Evolutionary conservation across 2,888 invertebrate genomes (phyloP).

Genomic region (Parnassius apollo): DNA sequence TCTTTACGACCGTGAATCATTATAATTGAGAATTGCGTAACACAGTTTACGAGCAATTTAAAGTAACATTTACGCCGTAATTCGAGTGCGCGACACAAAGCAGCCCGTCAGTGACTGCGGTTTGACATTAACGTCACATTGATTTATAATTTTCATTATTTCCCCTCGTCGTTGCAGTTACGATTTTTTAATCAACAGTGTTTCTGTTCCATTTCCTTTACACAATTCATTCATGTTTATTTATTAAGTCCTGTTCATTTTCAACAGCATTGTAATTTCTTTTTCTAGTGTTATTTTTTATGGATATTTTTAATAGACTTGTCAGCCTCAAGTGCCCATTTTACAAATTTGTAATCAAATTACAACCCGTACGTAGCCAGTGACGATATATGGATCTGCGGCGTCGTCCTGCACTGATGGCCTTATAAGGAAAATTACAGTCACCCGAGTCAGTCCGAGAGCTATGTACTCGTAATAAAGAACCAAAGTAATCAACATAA

Average conservation of each 20-base stretch:
- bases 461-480: too few species aligned
- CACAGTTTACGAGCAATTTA: conserved; percentile 16
- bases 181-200: conserved; percentile 15
- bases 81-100: conserved; percentile 15
- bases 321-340: too few species aligned
- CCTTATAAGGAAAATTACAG: too few species aligned
- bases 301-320: too few species aligned
- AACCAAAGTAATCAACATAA: too few species aligned
- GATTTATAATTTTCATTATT: conserved; percentile 33
- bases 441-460: too few species aligned
- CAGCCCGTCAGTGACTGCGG: conserved; percentile 29
- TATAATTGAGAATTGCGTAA: conserved; percentile 7
- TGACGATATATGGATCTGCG: too few species aligned
- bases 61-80: conserved; percentile 12
- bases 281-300: too few species aligned
- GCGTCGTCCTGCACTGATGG: too few species aligned
- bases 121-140: conserved; percentile 32
- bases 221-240: not conserved
- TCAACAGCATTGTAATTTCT: too few species aligned
- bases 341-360: too few species aligned
- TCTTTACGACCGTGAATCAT: conserved; percentile 3
- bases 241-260: not conserved
- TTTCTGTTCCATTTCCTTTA: conserved; percentile 1
- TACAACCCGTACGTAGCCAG: too few species aligned
- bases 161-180: conserved; percentile 4